Conservation (phyloP, 2,888 invertebrate genomes). For the Xanthorhoe spadicearia region DNA sequence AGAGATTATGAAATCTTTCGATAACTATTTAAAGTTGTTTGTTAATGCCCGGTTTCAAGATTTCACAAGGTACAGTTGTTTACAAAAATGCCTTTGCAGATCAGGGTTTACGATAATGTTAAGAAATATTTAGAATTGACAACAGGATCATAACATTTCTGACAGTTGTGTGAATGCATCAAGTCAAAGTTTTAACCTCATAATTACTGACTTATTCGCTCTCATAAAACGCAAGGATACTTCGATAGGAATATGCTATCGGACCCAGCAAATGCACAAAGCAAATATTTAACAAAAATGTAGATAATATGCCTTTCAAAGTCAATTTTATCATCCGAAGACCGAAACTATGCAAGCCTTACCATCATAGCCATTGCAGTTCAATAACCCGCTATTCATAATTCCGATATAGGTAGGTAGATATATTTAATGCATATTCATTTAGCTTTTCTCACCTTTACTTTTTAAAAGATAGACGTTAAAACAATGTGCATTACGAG, state of each 20-base stretch:
- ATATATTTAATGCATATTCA: not conserved
- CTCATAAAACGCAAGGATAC: constrained; percentile 20
- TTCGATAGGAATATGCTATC: constrained; percentile 23
- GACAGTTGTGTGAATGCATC: too few species aligned
- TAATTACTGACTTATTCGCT: constrained; percentile 33
- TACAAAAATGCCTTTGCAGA: too few species aligned
- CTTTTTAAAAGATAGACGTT: not conserved
- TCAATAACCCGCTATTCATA: constrained; percentile 2
- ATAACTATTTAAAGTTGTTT: not conserved
- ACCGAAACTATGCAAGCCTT: constrained; percentile 18
- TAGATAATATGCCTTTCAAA: constrained; percentile 19
- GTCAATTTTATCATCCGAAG: constrained; percentile 16
- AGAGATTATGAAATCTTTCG: constrained; percentile 32
- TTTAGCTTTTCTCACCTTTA: not conserved
- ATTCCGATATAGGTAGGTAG: not conserved
- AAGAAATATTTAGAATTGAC: too few species aligned
- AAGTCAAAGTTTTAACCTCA: not conserved
- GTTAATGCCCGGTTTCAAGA: not conserved
- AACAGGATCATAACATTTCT: too few species aligned
- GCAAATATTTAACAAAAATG: constrained; percentile 22
- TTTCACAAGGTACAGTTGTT: not conserved
- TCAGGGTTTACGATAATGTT: too few species aligned
- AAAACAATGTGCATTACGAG: not conserved
- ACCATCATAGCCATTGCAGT: constrained; percentile 17
- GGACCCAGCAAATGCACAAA: constrained; percentile 24